Conservation (phyloP, 2,113 vertebrate species). For the Periophthalmus modestus region DNA sequence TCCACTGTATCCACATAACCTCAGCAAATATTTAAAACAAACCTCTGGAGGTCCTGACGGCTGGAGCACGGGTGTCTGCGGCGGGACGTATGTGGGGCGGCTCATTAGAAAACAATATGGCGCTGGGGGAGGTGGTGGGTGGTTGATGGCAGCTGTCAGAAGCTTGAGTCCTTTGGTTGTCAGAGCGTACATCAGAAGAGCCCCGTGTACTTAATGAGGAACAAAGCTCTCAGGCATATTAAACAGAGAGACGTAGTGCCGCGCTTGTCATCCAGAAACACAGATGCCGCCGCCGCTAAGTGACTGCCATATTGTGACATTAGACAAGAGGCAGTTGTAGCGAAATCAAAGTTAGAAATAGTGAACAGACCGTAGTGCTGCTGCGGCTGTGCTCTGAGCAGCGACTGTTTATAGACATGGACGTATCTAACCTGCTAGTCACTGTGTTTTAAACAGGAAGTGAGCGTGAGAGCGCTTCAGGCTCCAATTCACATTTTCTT, state of each 20-base stretch:
- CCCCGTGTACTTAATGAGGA: conserved; percentile 64
- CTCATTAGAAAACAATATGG: conserved; percentile 66
- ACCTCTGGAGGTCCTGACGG: conserved; percentile 51
- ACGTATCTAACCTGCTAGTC: too few relatives aligned
- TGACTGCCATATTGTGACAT: conserved; percentile 19
- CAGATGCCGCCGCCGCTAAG: conserved; percentile 28
- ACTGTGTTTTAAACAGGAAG: too few relatives aligned
- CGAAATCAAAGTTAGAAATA: background rate
- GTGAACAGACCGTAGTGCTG: background rate
- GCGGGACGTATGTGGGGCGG: conserved; percentile 42
- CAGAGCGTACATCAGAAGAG: conserved; percentile 54
- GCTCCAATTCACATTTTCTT: too few relatives aligned
- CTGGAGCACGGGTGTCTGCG: conserved; percentile 45
- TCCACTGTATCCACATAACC: conserved; percentile 40
- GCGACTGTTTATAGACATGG: too few relatives aligned
- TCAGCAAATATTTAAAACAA: conserved; percentile 55
- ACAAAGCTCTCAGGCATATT: conserved; percentile 62
- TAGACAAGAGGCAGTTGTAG: conserved; percentile 22
- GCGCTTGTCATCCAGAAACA: conserved; percentile 22
- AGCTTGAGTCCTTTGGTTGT: conserved; percentile 54
- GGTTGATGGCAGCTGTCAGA: conserved; percentile 61
- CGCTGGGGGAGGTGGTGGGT: conserved; percentile 12
- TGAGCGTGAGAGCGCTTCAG: too few relatives aligned
- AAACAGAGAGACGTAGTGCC: conserved; percentile 47
- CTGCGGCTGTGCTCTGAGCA: background rate